Evolutionary conservation across 2,888 invertebrate species (phyloP).

Genomic region (Pandemis heparana): DNA sequence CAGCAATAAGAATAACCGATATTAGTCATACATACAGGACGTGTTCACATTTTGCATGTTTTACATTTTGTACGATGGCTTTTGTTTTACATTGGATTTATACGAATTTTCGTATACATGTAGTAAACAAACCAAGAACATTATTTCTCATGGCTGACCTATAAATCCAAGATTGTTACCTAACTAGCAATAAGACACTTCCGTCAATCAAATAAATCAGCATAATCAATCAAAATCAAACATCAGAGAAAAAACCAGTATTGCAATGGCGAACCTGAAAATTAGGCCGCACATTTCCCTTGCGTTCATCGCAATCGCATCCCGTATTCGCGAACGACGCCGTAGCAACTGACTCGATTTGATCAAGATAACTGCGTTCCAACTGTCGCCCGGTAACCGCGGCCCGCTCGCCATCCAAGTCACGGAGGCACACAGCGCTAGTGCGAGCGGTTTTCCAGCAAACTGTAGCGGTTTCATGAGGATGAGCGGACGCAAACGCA

Average conservation of each 20-base stretch:
- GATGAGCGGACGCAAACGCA: neutral
- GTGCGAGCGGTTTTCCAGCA: constrained; percentile 51
- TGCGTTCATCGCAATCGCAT: constrained; percentile 39
- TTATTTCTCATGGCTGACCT: too few species aligned
- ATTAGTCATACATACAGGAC: too few species aligned
- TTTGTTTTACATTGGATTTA: too few species aligned
- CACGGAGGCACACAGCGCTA: constrained; percentile 62
- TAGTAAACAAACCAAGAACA: too few species aligned
- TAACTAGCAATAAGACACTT: too few species aligned
- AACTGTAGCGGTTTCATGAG: neutral
- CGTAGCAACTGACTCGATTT: constrained; percentile 76
- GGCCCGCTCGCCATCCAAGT: constrained; percentile 72
- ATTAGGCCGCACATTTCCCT: constrained; percentile 26
- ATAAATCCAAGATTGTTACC: too few species aligned
- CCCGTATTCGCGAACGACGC: constrained; percentile 52
- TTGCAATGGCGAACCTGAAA: neutral
- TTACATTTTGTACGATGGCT: too few species aligned
- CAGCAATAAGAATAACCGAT: too few species aligned
- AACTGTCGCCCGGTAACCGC: constrained; percentile 58
- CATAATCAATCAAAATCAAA: too few species aligned
- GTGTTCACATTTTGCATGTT: too few species aligned
- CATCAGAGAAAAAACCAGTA: neutral
- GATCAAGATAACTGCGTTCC: constrained; percentile 82
- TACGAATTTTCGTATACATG: too few species aligned
- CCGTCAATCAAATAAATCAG: too few species aligned